phyloP scores from a whole-genome alignment of 2,113 vertebrate genomes.

The Macheiramphus alcinus region DNA sequence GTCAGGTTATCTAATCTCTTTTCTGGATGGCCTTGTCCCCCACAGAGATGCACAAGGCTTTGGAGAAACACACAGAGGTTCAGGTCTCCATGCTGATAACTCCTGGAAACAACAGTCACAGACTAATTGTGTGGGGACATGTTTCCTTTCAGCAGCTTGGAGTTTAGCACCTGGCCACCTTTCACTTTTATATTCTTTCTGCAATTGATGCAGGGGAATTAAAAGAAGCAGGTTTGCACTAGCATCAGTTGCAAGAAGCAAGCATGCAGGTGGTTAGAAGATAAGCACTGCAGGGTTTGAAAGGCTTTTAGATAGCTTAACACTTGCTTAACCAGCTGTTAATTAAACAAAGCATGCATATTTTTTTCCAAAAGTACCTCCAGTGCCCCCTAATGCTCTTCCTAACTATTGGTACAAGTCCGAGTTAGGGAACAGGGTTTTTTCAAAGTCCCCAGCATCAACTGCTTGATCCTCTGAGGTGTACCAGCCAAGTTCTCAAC shows the following conservation, averaged over 20 bases:
- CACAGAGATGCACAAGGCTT: not conserved
- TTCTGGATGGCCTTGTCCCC: not conserved
- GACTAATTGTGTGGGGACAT: not conserved
- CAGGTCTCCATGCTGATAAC: not conserved
- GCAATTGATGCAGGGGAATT: not conserved
- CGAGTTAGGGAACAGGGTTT: not conserved
- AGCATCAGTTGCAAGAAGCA: not conserved
- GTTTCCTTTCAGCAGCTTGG: not conserved
- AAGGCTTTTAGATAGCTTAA: not conserved
- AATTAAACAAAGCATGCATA: not conserved
- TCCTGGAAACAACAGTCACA: not conserved
- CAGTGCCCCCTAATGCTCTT: slow-evolving; percentile 25
- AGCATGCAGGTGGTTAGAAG: not conserved
- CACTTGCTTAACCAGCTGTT: not conserved
- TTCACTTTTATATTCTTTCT: not conserved
- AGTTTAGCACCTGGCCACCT: not conserved
- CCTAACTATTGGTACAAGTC: not conserved
- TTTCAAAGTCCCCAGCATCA: not conserved
- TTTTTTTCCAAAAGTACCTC: not conserved
- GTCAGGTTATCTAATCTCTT: not conserved
- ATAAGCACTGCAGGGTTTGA: not conserved
- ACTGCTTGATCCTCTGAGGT: not conserved
- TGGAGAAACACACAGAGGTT: not conserved
- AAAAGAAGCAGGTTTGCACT: not conserved
- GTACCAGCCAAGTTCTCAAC: not conserved